Base-by-base conservation (phyloP, 2,888 invertebrate genomes). In the Drosophila diplacantha region DNA sequence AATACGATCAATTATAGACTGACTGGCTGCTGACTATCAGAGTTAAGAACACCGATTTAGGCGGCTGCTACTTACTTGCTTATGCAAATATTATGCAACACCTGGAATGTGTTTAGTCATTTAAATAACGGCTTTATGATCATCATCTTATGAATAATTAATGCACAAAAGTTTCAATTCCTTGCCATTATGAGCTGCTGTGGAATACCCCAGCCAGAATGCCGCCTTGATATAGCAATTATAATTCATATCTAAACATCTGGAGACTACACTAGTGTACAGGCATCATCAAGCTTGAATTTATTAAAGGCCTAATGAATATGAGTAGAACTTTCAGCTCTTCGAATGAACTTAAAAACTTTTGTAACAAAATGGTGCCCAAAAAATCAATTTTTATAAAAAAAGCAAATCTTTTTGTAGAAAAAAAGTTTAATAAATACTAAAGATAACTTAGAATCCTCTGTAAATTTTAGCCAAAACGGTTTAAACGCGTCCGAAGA, bases 81-180 rank as follows among this genome's bases (percentile, higher is more conserved):
- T 56, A 75, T 74, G 71, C 62, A 65, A 74, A 75, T 71, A 34
- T 60, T 53, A 74, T 70, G 69, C 69, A 73, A 66, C 22, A 50
- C 57, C 47, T 53, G 74, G 63, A 57, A 62, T 46, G 4, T 44
- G 44, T 71, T 55, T 57, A 39, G 58, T 50, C 53, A 47, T 72
- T 50, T 72, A 52, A 65, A 62, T 71, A 68, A 54, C 54, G 50
- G 51, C 37, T 31, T 44, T 29, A 44, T 18, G 29, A 29, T 44
- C 44, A 29, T 44, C 43, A 31, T 8, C 44, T 63, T 50, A 66
- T 70, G 67, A 73, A 71, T 63, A 39, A 55, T 68, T 71, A 71
- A 68, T 71, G 50, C 55, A 71, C 16, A 34, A 39, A 46, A 52
- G 57, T 74, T 59, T 49, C 29, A 29, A 12, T 44, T 29, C 24